Percentiles rank a stretch among this genome's conserved stretches.
These are phyloP conservation scores for Gambusia yucatana DNA, from an alignment of 2,797 vertebrate genomes.

Conservation along the genomic window DNA sequence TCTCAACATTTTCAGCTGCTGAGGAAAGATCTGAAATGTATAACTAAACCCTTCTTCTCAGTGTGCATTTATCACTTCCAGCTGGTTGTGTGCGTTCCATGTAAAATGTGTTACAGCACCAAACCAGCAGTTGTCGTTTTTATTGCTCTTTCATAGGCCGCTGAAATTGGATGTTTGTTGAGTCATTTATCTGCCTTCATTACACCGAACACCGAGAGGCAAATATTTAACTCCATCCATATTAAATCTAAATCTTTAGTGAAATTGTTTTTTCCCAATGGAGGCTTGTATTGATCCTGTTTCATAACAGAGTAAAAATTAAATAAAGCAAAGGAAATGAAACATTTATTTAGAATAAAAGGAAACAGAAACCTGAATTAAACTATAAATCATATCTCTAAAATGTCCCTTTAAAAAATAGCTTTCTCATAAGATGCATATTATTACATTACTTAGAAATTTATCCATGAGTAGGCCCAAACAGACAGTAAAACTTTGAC, in stretches of 20 bases:
- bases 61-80: conserved; percentile 41
- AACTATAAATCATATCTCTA: neutral
- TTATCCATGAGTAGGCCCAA: neutral
- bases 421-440: neutral
- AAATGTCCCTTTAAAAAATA: neutral
- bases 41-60: conserved; percentile 50
- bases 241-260: neutral
- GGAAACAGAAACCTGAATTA: neutral
- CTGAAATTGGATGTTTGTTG: conserved; percentile 64
- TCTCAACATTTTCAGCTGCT: conserved; percentile 51
- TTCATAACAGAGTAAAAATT: neutral
- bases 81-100: conserved; percentile 33
- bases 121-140: conserved; percentile 66
- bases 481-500: neutral
- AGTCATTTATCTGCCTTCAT: conserved; percentile 59
- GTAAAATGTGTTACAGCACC: conserved; percentile 47
- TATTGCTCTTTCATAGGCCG: conserved; percentile 67
- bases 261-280: neutral
- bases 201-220: neutral
- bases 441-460: neutral
- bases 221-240: neutral
- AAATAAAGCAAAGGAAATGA: neutral
- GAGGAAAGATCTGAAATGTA: conserved; percentile 48
- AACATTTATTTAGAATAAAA: neutral
- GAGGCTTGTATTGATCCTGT: neutral